A percentile compares a stretch with the other conserved stretches of the same genome.
phyloP scores from a whole-genome alignment of 2,113 vertebrate species.

The Charina bottae region DNA sequence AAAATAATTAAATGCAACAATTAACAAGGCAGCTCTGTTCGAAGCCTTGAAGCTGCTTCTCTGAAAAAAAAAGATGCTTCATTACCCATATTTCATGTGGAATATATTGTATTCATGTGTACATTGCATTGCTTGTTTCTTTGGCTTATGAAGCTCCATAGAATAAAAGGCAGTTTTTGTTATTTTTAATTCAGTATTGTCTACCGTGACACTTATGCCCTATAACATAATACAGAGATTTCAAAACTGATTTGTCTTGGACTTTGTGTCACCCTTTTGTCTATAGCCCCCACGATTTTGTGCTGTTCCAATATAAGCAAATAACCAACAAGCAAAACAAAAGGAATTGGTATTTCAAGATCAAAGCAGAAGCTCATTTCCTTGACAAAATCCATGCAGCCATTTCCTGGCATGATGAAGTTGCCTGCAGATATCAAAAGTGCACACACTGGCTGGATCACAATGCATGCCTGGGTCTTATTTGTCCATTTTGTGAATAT shows the following conservation, averaged over 20 bases:
- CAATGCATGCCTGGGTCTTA: no score
- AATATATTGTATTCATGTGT: neutral
- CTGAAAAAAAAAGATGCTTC: neutral
- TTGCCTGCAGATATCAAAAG: neutral
- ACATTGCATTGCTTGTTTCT: neutral
- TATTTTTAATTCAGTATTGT: neutral
- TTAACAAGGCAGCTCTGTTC: neutral
- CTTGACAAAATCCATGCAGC: neutral
- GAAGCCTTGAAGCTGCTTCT: neutral
- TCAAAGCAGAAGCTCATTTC: neutral
- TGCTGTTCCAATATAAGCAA: neutral
- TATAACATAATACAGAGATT: neutral
- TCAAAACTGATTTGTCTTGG: conserved; percentile 4
- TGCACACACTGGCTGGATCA: neutral
- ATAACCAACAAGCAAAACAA: neutral
- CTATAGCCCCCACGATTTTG: neutral
- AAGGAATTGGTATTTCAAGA: neutral
- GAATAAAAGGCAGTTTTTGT: neutral
- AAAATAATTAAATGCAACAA: neutral
- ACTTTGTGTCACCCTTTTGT: neutral
- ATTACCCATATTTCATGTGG: conserved; percentile 3
- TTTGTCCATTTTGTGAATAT: neutral
- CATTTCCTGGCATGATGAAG: neutral
- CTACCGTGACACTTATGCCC: neutral
- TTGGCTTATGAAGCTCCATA: accelerated